These are phyloP conservation scores for Chironomus tepperi DNA, from an alignment of 1,140 invertebrate species.

Conservation along the genomic window DNA sequence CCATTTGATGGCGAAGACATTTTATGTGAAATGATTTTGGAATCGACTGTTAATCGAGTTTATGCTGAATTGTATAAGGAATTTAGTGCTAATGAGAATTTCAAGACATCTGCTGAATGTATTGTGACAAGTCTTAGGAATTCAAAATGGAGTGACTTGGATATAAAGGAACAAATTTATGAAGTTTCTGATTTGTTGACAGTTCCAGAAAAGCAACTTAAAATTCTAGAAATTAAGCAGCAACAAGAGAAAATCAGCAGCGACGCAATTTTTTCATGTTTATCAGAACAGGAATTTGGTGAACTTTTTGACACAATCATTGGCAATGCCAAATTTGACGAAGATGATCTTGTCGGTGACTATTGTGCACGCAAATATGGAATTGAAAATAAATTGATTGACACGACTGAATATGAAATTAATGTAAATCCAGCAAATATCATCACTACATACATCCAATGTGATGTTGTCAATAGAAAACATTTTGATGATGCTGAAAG, in stretches of 20 bases:
- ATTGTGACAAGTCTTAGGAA: not conserved
- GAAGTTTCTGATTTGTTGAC: not conserved
- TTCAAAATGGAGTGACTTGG: constrained; percentile 6
- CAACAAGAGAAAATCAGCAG: not conserved
- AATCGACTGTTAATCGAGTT: not conserved
- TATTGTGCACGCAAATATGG: constrained; percentile 19
- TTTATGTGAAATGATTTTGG: not conserved
- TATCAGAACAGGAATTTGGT: constrained; percentile 1
- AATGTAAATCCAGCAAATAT: not conserved
- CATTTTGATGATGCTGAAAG: not conserved
- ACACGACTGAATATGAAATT: not conserved
- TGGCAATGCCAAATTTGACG: not conserved
- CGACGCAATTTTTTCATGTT: not conserved
- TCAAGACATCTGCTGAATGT: not conserved
- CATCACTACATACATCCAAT: not conserved
- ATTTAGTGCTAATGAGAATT: not conserved
- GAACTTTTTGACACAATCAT: not conserved
- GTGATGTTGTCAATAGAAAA: not conserved
- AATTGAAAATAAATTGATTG: not conserved
- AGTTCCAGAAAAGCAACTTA: not conserved
- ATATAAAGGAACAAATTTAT: constrained; percentile 12
- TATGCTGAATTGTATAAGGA: not conserved
- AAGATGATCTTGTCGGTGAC: not conserved
- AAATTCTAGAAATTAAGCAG: not conserved
- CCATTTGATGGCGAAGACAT: not conserved